Percentiles rank a stretch among this genome's conserved stretches.
Evolutionary conservation across 2,113 vertebrate genomes (phyloP).

Genomic region (Phrynosoma blainvillii): DNA sequence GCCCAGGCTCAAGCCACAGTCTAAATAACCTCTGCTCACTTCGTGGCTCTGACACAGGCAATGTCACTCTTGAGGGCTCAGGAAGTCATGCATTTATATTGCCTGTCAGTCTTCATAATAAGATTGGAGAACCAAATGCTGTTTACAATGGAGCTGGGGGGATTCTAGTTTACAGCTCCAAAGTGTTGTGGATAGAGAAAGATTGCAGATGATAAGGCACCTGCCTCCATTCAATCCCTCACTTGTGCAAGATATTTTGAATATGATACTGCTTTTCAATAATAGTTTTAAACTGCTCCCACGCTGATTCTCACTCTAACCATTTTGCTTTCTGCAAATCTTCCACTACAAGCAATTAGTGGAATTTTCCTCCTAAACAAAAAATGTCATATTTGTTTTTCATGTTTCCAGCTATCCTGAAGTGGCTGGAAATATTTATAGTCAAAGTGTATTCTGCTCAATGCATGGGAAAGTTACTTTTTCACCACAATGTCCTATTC

Average conservation of each 20-base stretch:
- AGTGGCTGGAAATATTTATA: background rate
- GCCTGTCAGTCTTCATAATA: background rate
- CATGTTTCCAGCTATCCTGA: background rate
- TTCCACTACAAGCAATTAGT: background rate
- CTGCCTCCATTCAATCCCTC: background rate
- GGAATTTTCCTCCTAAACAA: background rate
- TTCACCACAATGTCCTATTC: too few species aligned
- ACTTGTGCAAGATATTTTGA: background rate
- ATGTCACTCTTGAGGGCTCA: background rate
- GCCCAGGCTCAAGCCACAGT: background rate
- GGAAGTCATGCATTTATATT: background rate
- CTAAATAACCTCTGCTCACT: rapidly evolving
- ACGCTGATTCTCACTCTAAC: background rate
- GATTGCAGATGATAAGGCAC: background rate
- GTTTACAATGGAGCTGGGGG: background rate
- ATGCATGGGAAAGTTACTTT: too few species aligned
- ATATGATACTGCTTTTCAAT: background rate
- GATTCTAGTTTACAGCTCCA: constrained; percentile 32
- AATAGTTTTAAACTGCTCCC: background rate
- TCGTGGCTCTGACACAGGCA: background rate
- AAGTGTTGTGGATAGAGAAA: background rate
- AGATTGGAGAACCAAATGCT: background rate
- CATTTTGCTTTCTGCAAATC: background rate
- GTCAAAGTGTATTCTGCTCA: background rate
- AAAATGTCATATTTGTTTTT: background rate